Evolutionary conservation across 1,140 invertebrate species (phyloP), one percentile per base, ranked within the genome.

Genomic region (Gonatopus flavifemur): DNA sequence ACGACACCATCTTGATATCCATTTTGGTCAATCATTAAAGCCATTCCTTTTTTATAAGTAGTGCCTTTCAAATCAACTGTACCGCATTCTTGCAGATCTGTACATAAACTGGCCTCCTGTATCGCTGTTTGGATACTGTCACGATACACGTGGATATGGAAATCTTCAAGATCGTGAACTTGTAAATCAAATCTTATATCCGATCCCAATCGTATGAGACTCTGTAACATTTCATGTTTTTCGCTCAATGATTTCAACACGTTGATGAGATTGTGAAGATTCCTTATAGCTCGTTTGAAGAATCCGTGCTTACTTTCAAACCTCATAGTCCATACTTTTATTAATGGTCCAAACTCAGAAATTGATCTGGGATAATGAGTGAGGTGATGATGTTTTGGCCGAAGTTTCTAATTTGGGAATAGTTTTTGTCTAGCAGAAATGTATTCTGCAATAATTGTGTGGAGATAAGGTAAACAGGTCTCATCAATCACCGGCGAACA

Each of bases 311-410:
- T 41, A 18, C 39, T 41, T 15, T 41, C 21, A 41, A 28, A 41
- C 3, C 18, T 16, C 37, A 39, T 19, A 6, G n/a, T 41, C 39
- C 21, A 28, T n/a, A 41, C 39, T 41, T 41, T 28, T 2, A 41
- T 41, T 41, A 41, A 28, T 3, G 39, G 39, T 3, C 22, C 39
- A 25, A 41, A 41, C 3, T 24, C 2, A 3, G 6, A 3, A 41
- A 41, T 41, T 13, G 30, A 28, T 15, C 3, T 3, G 3, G 21
- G n/a, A 28, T 41, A 41, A 13, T 41, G 24, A 15, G 10, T 20
- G 2, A 53, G 12, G 31, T 42, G 47, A n/a, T 53, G 51, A 30
- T 53, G 51, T 47, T 54, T 54, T n/a, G 45, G 52, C 3, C 45
- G 33, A 2, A 49, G 51, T 20, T 2, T 20, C 3, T 9, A 6